Percentiles rank a stretch among this genome's conserved stretches.
These are phyloP conservation scores for Crocallis elinguaria DNA, from an alignment of 2,888 invertebrate species.

Conservation along the genomic window DNA sequence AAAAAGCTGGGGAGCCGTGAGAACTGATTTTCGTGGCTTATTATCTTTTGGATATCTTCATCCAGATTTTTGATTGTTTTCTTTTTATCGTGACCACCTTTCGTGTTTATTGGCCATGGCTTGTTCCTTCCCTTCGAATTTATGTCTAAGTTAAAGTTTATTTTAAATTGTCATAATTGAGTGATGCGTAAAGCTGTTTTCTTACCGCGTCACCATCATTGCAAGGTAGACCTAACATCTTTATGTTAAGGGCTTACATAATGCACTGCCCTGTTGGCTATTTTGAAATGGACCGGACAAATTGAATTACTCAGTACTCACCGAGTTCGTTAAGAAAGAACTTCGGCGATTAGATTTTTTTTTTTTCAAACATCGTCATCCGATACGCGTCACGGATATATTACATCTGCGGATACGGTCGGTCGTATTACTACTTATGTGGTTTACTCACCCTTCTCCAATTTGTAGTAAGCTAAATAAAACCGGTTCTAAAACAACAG, in stretches of 20 bases:
- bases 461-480: conserved; percentile 30
- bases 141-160: neutral
- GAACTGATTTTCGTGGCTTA: conserved; percentile 52
- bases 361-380: conserved; percentile 36
- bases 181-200: conserved; percentile 1
- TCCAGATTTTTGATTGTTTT: conserved; percentile 43
- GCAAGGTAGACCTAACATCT: conserved; percentile 3
- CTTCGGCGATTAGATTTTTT: conserved; percentile 17
- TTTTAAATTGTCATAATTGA: neutral
- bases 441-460: conserved; percentile 53
- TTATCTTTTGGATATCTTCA: conserved; percentile 65
- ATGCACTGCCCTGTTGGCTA: neutral
- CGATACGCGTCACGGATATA: conserved; percentile 59
- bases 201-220: conserved; percentile 14
- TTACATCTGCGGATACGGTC: conserved; percentile 64
- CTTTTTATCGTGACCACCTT: conserved; percentile 23
- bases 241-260: conserved; percentile 10
- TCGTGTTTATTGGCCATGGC: neutral
- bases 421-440: conserved; percentile 34
- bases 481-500: conserved; percentile 62
- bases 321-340: too few species aligned
- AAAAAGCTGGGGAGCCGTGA: conserved; percentile 47
- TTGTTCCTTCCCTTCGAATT: too few species aligned
- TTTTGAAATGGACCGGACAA: conserved; percentile 2
- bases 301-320: too few species aligned